These are phyloP conservation scores for Colletes gigas DNA, from an alignment of 1,140 invertebrate genomes.

Conservation along the genomic window DNA sequence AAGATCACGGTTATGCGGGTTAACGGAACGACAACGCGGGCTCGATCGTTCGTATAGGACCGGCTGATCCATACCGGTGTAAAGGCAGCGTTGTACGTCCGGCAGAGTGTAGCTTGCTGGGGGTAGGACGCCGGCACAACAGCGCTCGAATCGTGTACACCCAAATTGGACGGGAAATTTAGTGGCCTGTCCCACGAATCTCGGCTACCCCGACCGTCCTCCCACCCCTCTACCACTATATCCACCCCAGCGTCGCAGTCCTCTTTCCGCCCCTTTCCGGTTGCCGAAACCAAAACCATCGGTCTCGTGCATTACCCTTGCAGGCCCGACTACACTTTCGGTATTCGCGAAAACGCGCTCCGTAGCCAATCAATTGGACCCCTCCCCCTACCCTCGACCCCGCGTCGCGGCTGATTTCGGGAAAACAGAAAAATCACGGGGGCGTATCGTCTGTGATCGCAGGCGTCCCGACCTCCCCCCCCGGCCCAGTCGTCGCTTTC, in stretches of 20 bases:
- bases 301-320: conserved; percentile 34
- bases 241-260: conserved; percentile 4
- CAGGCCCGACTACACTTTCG: conserved; percentile 27
- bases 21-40: conserved; percentile 22
- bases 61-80: conserved; percentile 47
- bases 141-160: conserved; percentile 66
- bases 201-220: conserved; percentile 62
- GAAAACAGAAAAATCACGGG: conserved; percentile 37
- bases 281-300: conserved; percentile 49
- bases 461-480: neutral
- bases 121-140: conserved; percentile 29
- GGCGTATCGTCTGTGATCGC: conserved; percentile 23
- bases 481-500: neutral
- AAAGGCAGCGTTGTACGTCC: conserved; percentile 26
- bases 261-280: conserved; percentile 37
- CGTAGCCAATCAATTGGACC: conserved; percentile 36
- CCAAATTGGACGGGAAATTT: conserved; percentile 80
- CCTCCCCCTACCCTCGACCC: neutral
- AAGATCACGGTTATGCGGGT: conserved; percentile 43
- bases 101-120: neutral
- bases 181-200: conserved; percentile 75
- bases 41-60: conserved; percentile 49
- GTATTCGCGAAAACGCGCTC: conserved; percentile 36
- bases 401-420: neutral
- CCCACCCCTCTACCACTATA: neutral